Evolutionary conservation across 2,888 invertebrate species (phyloP).

Genomic region (Nomada lathburiana): DNA sequence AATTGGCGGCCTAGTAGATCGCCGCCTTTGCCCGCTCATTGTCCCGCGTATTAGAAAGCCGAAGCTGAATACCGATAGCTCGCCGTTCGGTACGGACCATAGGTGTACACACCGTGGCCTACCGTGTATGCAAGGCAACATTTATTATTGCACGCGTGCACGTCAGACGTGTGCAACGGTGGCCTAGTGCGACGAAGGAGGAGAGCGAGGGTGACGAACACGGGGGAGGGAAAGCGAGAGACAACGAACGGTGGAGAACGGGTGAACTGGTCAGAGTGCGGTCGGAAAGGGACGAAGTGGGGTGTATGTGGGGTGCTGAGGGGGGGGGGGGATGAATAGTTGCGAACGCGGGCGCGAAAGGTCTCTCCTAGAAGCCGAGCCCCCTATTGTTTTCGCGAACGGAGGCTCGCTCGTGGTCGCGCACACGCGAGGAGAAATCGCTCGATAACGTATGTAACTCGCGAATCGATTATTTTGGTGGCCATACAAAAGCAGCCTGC

Average conservation of each 20-base stretch:
- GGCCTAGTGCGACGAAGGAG: slow-evolving; percentile 14
- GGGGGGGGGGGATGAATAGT: slow-evolving; percentile 74
- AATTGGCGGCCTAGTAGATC: slow-evolving; percentile 49
- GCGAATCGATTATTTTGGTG: slow-evolving; percentile 67
- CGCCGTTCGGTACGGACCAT: slow-evolving; percentile 49
- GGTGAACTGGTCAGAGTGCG: slow-evolving; percentile 23
- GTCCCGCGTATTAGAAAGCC: slow-evolving; percentile 77
- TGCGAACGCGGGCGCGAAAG: slow-evolving; percentile 78
- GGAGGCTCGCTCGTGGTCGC: slow-evolving; percentile 62
- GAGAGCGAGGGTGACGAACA: slow-evolving; percentile 42
- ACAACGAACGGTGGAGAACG: slow-evolving; percentile 28
- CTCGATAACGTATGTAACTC: slow-evolving; percentile 55
- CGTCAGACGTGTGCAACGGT: slow-evolving; percentile 41
- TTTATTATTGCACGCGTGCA: slow-evolving; percentile 72
- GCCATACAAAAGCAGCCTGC: slow-evolving; percentile 43
- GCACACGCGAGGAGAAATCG: slow-evolving; percentile 62
- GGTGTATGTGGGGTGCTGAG: slow-evolving; percentile 52
- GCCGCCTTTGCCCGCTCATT: slow-evolving; percentile 72
- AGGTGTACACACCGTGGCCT: slow-evolving; percentile 50
- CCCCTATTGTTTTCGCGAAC: slow-evolving; percentile 76
- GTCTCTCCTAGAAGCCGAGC: slow-evolving; percentile 73
- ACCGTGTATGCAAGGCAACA: slow-evolving; percentile 68
- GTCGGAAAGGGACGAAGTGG: slow-evolving; percentile 23
- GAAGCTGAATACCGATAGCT: slow-evolving; percentile 68
- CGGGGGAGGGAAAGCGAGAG: slow-evolving; percentile 8